Base-by-base conservation (phyloP, 1,140 invertebrate species). In the Pseudomyrmex pallidus region DNA sequence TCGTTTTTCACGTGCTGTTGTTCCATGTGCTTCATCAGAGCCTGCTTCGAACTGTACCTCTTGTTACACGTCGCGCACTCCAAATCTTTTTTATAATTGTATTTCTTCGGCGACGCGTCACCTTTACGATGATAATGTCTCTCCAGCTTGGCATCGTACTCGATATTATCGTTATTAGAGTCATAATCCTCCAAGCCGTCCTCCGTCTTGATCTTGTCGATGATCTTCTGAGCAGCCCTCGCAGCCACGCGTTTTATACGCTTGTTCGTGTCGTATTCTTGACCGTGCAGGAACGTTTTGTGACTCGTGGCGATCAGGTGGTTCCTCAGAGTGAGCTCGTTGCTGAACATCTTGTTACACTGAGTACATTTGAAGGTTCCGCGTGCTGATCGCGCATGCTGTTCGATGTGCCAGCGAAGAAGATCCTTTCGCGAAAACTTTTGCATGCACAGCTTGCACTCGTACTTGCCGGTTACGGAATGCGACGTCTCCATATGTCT, bases 201-300 rank as follows among this genome's bases (percentile, higher is more conserved):
- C 46, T 94, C 94, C 0, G 91, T 94, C 74, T 93, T 94, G 12
- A 94, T 94, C 74, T 93, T 91, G 64, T 94, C 93, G 7, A 94
- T 94, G 17, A 94, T 94, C 25, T 91, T 94, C 22, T 94, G 93
- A 0, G 94, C 94, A 2, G 93, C 93, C 64, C 88, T 94, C 0
- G 94, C 94, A 2, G 94, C 93, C 0, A 93, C 91, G 17, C 94
- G 85, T 54, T 94, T 94, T 46, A 94, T 92, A 62, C 93, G 85
- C 50, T 94, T 94, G 22, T 94, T 94, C 0, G 93, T 92, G 88
- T 94, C 93, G 61, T 94, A 94, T 46, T 94, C 93, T 66, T 94
- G 86, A 0, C 93, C 93, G 0, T 91, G 86, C 2, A 94, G 44
- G 8, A 92, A 89, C 1, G 93, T 94, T 50, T 92, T 94, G 50